Base-by-base conservation (phyloP, 2,797 vertebrate species). In the Lepilemur septentrionalis region DNA sequence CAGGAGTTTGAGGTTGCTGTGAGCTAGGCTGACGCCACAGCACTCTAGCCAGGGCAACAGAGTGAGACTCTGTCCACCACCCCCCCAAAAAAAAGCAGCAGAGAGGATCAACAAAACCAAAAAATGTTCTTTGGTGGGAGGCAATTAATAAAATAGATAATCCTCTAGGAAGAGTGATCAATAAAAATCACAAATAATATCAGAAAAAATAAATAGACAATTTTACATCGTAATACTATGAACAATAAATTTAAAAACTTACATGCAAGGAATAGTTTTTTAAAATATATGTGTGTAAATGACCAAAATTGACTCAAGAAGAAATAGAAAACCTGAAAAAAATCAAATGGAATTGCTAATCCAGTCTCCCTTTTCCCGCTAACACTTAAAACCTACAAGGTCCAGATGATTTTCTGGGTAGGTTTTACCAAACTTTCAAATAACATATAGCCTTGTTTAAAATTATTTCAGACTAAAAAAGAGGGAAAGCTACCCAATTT, bases 211-310 rank as follows among this genome's bases (percentile, higher is more conserved):
- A 90, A 86, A 52, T 28, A 67, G 23, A 61, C 35, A 67, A 14
- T 50, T 80, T 91, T 14, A n/a, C 25, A 89, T 89, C 57, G 30
- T 67, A 65, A 65, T 18, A 65, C 32, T 65, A 50, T 22, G 5
- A 96, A 93, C 11, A 35, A 85, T n/a, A 90, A 83, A 73, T 7
- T 12, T 83, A 46, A 86, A 79, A 93, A 59, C 55, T 43, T 67
- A 67, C 48, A 75, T 25, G 59, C 28, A 46, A 69, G 15, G 5
- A 91, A 61, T 73, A 89, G 69, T 23, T 79, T 89, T 48, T 69
- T 65, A 32, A 18, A 35, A 69, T 23, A 69, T 9, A 32, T n/a
- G 30, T 35, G 38, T 91, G 50, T 63, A 48, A 63, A 52, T 79
- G 69, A 41, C 73, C 23, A 61, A 69, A 38, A 38, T 38, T 69